phyloP scores from a whole-genome alignment of 2,797 vertebrate genomes.

The Acropternis orthonyx region DNA sequence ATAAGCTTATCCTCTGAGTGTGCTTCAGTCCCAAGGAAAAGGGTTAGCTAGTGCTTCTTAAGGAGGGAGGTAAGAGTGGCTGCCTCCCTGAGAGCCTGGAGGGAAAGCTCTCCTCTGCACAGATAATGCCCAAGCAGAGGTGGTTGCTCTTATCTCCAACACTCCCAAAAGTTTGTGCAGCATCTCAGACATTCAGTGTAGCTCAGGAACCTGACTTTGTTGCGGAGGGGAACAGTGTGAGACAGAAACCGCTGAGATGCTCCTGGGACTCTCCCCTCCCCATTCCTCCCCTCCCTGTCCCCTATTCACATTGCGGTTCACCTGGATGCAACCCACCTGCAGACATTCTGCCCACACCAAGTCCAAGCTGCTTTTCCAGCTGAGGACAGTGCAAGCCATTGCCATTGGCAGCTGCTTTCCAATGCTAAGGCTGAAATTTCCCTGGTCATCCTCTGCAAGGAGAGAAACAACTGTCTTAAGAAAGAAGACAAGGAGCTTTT shows the following conservation, averaged over 20 bases:
- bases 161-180: background rate
- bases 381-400: background rate
- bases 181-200: background rate
- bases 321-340: background rate
- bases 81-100: background rate
- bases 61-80: background rate
- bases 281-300: background rate
- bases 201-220: background rate
- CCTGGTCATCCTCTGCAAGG: background rate
- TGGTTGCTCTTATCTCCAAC: background rate
- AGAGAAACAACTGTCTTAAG: background rate
- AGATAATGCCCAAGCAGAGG: background rate
- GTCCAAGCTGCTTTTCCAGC: background rate
- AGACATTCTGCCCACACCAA: background rate
- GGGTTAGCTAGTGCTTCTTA: background rate
- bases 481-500: background rate
- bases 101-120: background rate
- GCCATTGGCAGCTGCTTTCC: background rate
- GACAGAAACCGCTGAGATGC: background rate
- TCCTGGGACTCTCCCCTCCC: background rate
- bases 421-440: background rate
- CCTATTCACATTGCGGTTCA: accelerated
- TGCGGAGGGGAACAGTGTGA: accelerated
- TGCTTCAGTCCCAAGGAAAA: background rate
- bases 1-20: background rate